Evolutionary conservation across 2,797 vertebrate genomes (phyloP), one percentile per base, ranked within the genome.

Genomic region (Naso thynnoides): DNA sequence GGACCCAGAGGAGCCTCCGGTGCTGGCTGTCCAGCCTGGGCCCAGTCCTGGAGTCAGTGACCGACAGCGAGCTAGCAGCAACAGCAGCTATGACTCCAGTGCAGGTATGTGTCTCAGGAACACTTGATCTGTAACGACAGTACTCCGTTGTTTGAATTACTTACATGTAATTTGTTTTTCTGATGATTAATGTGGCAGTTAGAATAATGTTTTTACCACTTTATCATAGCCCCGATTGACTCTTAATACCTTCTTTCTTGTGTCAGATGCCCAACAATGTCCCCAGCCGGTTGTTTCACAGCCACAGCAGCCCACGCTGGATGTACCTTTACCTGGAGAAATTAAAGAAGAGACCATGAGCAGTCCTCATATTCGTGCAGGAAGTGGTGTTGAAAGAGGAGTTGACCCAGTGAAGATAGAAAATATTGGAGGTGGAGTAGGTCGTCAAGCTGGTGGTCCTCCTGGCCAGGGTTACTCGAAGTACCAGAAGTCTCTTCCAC

Each of bases 401-500:
- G 89, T 88, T 10, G 95, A 94, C 75, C 90, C 93, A 1, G 86
- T 95, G 50, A 97, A 97, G 87, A 88, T 90, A 21, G 96, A 94
- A 71, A 90, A 76, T n/a, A 70, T 93, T 0, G 88, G 86, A 64
- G 94, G 88, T 4, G 91, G 89, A 70, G 71, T 88, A 7, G 86
- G 90, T 44, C 94, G 96, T 38, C 96, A 95, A 77, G 72, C 91
- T 0, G 87, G 92, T 62, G 91, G 92, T 62, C 92, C 93, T 53
- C 89, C 95, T 31, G 88, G 92, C 5, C 95, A 95, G 56, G 94
- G 96, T 69, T 98, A 97, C 81, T 96, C 96, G 36, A 98, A 98
- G 85, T 98, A 97, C 86, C 97, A 98, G 90, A 98, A 98, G 90
- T 97, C 96, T 1, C 92, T 98, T 76, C 97, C 97, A 1, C 97